Percentiles rank a stretch among this genome's conserved stretches.
Evolutionary conservation across 2,888 invertebrate genomes (phyloP).

Genomic region (Drosophila melanosoma): DNA sequence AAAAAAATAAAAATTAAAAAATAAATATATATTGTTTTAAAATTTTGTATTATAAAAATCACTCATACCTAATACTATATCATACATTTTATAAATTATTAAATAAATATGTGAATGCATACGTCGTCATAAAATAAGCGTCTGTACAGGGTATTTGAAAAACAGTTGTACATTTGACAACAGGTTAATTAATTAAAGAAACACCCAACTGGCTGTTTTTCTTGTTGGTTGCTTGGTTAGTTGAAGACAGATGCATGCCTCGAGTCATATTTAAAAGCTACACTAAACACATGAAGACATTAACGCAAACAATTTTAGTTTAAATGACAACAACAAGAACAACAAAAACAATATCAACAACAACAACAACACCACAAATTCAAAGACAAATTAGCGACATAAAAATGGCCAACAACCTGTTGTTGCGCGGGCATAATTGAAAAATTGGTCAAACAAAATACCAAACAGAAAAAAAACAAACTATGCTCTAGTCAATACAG

Average conservation of each 20-base stretch:
- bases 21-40: not conserved
- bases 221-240: not conserved
- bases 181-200: conserved; percentile 71
- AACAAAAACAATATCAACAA: conserved; percentile 25
- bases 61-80: not conserved
- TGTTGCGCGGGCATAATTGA: conserved; percentile 64
- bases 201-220: conserved; percentile 49
- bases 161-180: conserved; percentile 60
- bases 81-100: not conserved
- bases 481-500: not conserved
- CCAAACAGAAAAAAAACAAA: not conserved
- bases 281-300: conserved; percentile 63
- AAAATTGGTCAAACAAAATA: conserved; percentile 66
- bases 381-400: conserved; percentile 72
- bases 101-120: not conserved
- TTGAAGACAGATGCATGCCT: conserved; percentile 7
- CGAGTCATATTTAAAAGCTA: conserved; percentile 56
- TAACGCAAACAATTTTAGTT: conserved; percentile 60
- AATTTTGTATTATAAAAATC: not conserved
- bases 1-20: too few species aligned
- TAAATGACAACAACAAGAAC: conserved; percentile 33
- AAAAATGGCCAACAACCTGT: conserved; percentile 72
- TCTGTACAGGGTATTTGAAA: conserved; percentile 34
- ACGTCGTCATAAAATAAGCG: too few species aligned
- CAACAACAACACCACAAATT: conserved; percentile 23